These are phyloP conservation scores for Megalops atlanticus DNA, from an alignment of 2,113 vertebrate genomes.

Conservation along the genomic window DNA sequence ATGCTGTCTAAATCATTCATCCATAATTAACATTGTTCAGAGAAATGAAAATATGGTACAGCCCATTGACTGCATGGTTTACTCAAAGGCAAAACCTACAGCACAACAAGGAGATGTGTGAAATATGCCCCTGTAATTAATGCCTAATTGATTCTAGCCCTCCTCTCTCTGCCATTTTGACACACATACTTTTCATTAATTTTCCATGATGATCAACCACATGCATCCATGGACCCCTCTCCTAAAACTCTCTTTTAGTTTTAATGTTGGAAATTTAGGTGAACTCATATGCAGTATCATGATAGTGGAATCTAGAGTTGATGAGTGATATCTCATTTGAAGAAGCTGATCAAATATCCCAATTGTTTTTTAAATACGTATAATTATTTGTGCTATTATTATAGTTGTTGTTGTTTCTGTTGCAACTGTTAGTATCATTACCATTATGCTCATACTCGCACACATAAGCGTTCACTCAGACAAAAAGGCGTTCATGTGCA, in stretches of 20 bases:
- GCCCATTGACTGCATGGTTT: too few relatives aligned
- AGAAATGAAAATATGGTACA: too few relatives aligned
- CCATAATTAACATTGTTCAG: too few relatives aligned
- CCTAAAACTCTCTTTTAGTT: not conserved
- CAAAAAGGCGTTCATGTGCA: conserved; percentile 17
- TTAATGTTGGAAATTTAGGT: too few relatives aligned
- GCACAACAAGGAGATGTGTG: conserved; percentile 63
- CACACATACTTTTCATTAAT: too few relatives aligned
- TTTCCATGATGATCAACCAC: too few relatives aligned
- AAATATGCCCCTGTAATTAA: conserved; percentile 70
- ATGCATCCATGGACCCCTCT: not conserved
- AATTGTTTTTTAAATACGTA: not conserved
- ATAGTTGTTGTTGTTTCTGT: not conserved
- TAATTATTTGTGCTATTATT: not conserved
- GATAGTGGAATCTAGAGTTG: not conserved
- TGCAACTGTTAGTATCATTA: conserved; percentile 17
- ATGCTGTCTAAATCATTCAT: not conserved
- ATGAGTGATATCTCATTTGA: not conserved
- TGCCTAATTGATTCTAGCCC: conserved; percentile 69
- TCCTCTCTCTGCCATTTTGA: not conserved
- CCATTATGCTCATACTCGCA: conserved; percentile 26
- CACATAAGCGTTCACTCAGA: conserved; percentile 13
- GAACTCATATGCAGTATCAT: too few relatives aligned
- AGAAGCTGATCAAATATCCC: not conserved
- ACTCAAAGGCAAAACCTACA: conserved; percentile 63